Evolutionary conservation across 2,113 vertebrate species (phyloP).

Genomic region (Malurus cyaneus): DNA sequence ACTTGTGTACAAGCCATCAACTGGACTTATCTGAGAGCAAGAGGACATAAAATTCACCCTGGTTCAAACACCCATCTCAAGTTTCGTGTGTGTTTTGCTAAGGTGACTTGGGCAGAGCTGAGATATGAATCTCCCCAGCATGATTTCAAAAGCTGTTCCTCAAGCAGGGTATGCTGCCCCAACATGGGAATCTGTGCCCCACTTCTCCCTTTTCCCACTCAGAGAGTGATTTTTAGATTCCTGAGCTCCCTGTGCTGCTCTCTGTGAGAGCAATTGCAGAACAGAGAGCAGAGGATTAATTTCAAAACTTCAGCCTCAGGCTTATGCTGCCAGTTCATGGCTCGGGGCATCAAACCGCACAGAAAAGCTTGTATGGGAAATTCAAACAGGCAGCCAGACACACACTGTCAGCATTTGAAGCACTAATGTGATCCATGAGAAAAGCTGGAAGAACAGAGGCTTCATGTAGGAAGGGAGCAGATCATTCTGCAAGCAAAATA

Average conservation of each 20-base stretch:
- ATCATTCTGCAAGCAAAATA: not conserved
- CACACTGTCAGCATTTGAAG: not conserved
- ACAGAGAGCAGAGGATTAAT: not conserved
- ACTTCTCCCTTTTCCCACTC: not conserved
- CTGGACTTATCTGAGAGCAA: not conserved
- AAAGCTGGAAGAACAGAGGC: not conserved
- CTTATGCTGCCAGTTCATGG: not conserved
- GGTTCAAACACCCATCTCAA: not conserved
- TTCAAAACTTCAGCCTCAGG: not conserved
- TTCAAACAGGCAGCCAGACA: not conserved
- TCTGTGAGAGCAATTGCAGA: not conserved
- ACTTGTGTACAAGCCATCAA: not conserved
- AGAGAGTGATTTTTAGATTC: not conserved
- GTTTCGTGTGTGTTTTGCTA: not conserved
- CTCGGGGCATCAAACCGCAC: not conserved
- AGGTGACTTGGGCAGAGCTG: not conserved
- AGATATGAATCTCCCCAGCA: not conserved
- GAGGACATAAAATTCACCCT: not conserved
- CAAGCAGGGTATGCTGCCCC: not conserved
- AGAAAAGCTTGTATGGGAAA: not conserved
- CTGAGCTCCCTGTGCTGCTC: not conserved
- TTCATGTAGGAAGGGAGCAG: not conserved
- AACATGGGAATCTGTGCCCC: not conserved
- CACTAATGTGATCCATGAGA: conserved; percentile 1
- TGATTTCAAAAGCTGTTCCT: not conserved